These are phyloP conservation scores for Molanna angustata DNA, from an alignment of 2,888 invertebrate genomes.

Conservation along the genomic window DNA sequence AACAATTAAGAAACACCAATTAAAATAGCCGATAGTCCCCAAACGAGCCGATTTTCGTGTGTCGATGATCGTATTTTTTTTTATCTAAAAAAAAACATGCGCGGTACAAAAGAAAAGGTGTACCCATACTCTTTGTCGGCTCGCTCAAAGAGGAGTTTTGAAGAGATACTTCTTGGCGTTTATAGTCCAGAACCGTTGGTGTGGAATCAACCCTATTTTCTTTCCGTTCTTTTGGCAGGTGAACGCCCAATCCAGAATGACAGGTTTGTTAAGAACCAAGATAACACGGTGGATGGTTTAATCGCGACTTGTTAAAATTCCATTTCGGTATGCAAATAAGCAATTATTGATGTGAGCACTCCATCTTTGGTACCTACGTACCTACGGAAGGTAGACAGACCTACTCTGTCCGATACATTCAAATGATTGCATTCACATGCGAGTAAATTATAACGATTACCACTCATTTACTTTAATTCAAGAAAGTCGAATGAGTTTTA, in stretches of 20 bases:
- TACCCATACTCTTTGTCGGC: slow-evolving; percentile 22
- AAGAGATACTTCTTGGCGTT: slow-evolving; percentile 21
- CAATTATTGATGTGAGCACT: slow-evolving; percentile 14
- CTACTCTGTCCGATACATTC: too few relatives aligned
- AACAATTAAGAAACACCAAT: slow-evolving; percentile 29
- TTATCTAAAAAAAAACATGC: slow-evolving; percentile 4
- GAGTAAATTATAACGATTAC: too few relatives aligned
- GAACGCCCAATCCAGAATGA: slow-evolving; percentile 17
- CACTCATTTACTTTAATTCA: too few relatives aligned
- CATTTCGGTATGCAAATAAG: slow-evolving; percentile 12
- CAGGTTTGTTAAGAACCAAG: slow-evolving; percentile 16
- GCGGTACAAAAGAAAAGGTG: slow-evolving; percentile 22
- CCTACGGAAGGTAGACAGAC: too few relatives aligned
- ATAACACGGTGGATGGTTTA: slow-evolving; percentile 7
- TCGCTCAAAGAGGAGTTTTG: slow-evolving; percentile 16
- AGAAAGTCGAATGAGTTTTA: too few relatives aligned
- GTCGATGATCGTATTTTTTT: slow-evolving; percentile 20
- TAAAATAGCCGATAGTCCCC: slow-evolving; percentile 25
- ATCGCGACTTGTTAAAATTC: slow-evolving; percentile 11
- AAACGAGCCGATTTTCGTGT: slow-evolving; percentile 11
- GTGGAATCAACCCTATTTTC: slow-evolving; percentile 19
- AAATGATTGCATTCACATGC: too few relatives aligned
- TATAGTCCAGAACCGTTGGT: slow-evolving; percentile 14
- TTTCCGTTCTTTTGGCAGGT: slow-evolving; percentile 19
- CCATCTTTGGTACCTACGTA: not conserved